Conservation (phyloP, 2,113 vertebrate genomes). For the Scomber colias region DNA sequence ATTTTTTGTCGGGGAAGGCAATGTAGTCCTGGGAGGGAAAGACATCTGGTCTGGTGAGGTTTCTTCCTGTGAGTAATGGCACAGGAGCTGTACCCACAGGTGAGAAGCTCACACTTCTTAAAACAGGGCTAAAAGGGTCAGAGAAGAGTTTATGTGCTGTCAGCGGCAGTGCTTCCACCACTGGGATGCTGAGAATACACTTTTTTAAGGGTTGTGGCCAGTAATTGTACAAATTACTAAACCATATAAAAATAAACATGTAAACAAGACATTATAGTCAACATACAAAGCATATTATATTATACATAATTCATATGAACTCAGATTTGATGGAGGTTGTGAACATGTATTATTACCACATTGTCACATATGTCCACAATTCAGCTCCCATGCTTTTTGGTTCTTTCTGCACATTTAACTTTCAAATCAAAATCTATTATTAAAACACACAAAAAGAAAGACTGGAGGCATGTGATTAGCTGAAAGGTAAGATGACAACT, state of each 20-base stretch:
- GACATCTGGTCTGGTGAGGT: not conserved
- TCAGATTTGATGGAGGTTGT: no score
- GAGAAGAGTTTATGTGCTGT: slow-evolving; percentile 11
- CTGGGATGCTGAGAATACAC: not conserved
- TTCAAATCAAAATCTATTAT: no score
- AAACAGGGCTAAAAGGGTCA: slow-evolving; percentile 10
- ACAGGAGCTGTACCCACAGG: not conserved
- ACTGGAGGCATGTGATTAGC: not conserved
- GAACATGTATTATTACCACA: no score
- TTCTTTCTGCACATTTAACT: no score
- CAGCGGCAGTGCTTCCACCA: not conserved
- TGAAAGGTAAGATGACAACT: not conserved
- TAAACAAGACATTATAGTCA: no score
- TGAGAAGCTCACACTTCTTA: slow-evolving; percentile 5
- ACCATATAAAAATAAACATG: no score
- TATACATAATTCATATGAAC: no score
- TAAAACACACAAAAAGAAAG: no score
- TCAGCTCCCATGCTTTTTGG: no score
- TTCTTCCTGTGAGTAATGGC: not conserved
- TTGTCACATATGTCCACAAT: no score
- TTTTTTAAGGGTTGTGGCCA: slow-evolving; percentile 4
- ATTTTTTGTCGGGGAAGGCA: not conserved
- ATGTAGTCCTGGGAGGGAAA: not conserved
- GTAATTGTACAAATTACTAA: not conserved
- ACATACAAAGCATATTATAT: no score